phyloP scores from a whole-genome alignment of 2,797 vertebrate genomes.

The Mionectes olivaceus region DNA sequence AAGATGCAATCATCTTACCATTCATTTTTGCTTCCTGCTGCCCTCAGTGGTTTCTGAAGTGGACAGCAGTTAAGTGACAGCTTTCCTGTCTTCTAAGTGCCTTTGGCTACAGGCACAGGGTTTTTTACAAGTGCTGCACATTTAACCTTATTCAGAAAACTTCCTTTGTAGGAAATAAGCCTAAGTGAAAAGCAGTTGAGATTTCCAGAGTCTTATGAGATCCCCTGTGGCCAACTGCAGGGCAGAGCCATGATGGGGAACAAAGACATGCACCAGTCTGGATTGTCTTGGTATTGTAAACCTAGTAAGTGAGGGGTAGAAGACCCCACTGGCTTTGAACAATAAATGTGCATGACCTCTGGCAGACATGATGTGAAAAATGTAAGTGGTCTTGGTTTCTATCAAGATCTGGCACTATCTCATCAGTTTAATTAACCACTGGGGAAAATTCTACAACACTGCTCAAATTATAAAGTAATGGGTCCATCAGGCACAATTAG shows the following conservation, averaged over 20 bases:
- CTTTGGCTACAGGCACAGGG: slow-evolving; percentile 32
- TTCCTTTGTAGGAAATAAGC: slow-evolving; percentile 44
- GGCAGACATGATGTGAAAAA: slow-evolving; percentile 48
- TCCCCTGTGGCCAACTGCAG: background rate
- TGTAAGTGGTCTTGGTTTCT: slow-evolving; percentile 66
- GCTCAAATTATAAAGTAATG: slow-evolving; percentile 84
- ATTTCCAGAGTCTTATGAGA: slow-evolving; percentile 29
- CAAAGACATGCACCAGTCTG: slow-evolving; percentile 2
- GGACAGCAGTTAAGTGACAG: slow-evolving; percentile 49
- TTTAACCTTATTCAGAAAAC: slow-evolving; percentile 73
- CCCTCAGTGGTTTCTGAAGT: slow-evolving; percentile 61
- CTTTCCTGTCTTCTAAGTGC: slow-evolving; percentile 51
- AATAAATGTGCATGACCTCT: slow-evolving; percentile 23
- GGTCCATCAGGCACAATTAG: slow-evolving; percentile 92
- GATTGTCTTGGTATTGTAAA: slow-evolving; percentile 50
- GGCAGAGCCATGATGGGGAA: background rate
- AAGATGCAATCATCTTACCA: slow-evolving; percentile 71
- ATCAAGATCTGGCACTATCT: slow-evolving; percentile 69
- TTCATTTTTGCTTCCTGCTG: slow-evolving; percentile 71
- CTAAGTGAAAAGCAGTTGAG: slow-evolving; percentile 19
- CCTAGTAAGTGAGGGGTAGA: slow-evolving; percentile 41
- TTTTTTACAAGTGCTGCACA: slow-evolving; percentile 53
- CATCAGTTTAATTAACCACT: slow-evolving; percentile 87
- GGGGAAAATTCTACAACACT: slow-evolving; percentile 78
- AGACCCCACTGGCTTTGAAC: slow-evolving; percentile 29